phyloP scores from a whole-genome alignment of 2,797 vertebrate species.

The Periparus ater region DNA sequence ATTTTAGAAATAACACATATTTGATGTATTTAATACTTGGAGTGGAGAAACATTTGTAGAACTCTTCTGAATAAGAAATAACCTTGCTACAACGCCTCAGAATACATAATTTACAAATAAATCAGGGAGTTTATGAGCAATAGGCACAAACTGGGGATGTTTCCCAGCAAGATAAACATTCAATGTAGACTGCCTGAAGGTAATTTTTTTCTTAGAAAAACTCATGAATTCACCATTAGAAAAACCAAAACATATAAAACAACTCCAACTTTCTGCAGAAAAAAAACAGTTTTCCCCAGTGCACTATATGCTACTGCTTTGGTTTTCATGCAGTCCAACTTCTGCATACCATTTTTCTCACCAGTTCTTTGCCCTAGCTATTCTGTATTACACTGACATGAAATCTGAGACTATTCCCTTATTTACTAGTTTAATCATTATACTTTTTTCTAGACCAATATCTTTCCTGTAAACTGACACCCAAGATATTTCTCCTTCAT shows the following conservation, averaged over 20 bases:
- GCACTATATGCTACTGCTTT: not conserved
- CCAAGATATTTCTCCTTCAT: not conserved
- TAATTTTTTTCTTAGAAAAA: not conserved
- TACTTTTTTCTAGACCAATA: not conserved
- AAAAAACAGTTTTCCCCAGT: not conserved
- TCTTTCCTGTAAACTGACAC: not conserved
- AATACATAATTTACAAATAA: constrained; percentile 57
- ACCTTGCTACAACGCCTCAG: constrained; percentile 21
- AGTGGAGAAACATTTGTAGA: not conserved
- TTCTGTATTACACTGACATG: not conserved
- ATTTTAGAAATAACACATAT: constrained; percentile 36
- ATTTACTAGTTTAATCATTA: not conserved
- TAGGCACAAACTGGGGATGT: not conserved
- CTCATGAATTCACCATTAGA: not conserved
- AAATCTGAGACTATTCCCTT: not conserved
- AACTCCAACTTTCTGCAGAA: not conserved
- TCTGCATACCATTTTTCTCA: not conserved
- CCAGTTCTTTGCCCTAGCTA: not conserved
- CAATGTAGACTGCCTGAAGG: not conserved
- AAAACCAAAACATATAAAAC: not conserved
- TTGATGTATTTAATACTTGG: constrained; percentile 31
- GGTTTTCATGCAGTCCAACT: not conserved
- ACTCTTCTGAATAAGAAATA: constrained; percentile 18
- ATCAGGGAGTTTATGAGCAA: constrained; percentile 3
- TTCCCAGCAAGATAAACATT: constrained; percentile 23